phyloP scores from a whole-genome alignment of 2,113 vertebrate genomes.

The Ctenomys sociabilis region DNA sequence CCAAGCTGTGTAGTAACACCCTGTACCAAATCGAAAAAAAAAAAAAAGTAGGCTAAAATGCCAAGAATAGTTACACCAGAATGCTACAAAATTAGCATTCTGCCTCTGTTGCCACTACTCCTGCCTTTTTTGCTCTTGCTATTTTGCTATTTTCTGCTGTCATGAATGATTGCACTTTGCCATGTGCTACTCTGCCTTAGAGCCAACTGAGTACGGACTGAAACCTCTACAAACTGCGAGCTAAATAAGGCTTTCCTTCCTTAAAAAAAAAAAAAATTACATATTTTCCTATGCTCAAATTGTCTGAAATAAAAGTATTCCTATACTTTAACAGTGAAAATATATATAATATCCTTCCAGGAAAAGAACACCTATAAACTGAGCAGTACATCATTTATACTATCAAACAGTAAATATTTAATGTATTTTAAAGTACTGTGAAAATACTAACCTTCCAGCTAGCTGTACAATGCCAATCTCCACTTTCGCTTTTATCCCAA shows the following conservation, averaged over 20 bases:
- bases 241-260: too few relatives aligned
- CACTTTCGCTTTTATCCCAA: conserved; percentile 98
- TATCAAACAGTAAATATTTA: conserved; percentile 54
- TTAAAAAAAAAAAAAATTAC: neutral
- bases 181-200: too few relatives aligned
- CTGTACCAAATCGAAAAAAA: too few relatives aligned
- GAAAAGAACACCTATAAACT: conserved; percentile 11
- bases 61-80: conserved; percentile 25
- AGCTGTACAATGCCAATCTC: conserved; percentile 98
- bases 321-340: conserved; percentile 33
- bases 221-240: too few relatives aligned
- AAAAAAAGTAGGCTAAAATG: neutral
- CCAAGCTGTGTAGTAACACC: too few relatives aligned
- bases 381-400: conserved; percentile 32
- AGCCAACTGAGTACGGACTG: too few relatives aligned
- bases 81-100: neutral
- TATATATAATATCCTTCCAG: neutral
- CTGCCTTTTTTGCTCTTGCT: too few relatives aligned
- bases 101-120: too few relatives aligned
- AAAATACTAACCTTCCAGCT: conserved; percentile 95
- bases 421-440: conserved; percentile 8
- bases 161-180: too few relatives aligned
- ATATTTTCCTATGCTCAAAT: conserved; percentile 43
- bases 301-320: conserved; percentile 33
- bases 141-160: too few relatives aligned